Evolutionary conservation across 2,888 invertebrate species (phyloP).

Genomic region (Neocrepidodera transversa): DNA sequence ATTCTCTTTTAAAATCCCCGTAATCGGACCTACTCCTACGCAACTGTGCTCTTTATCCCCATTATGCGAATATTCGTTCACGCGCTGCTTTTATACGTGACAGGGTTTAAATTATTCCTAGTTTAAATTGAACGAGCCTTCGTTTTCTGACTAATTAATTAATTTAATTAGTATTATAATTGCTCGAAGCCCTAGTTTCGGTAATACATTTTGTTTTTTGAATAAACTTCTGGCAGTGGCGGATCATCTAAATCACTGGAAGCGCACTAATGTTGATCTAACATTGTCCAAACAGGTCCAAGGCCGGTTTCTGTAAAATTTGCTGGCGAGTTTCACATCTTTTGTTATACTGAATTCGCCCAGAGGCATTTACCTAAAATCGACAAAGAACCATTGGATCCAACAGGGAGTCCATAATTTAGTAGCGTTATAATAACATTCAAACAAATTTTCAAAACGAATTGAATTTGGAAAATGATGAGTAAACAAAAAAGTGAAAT

Average conservation of each 20-base stretch:
- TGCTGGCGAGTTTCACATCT: too few relatives aligned
- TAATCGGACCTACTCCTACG: conserved; percentile 13
- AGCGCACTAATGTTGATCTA: not conserved
- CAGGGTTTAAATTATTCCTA: conserved; percentile 34
- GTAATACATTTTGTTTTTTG: conserved; percentile 25
- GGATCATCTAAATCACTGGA: not conserved
- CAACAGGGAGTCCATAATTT: too few relatives aligned
- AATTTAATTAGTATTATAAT: conserved; percentile 33
- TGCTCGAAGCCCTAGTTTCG: conserved; percentile 20
- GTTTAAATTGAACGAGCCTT: conserved; percentile 24
- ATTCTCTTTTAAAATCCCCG: too few relatives aligned
- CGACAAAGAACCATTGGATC: too few relatives aligned
- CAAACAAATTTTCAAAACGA: too few relatives aligned
- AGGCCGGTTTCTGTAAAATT: too few relatives aligned
- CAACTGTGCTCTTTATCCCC: conserved; percentile 17
- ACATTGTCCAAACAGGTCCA: not conserved
- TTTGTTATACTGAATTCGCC: too few relatives aligned
- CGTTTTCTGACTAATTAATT: conserved; percentile 30
- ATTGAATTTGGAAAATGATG: too few relatives aligned
- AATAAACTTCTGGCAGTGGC: conserved; percentile 3
- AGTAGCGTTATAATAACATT: too few relatives aligned
- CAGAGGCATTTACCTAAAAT: too few relatives aligned
- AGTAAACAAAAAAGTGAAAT: too few relatives aligned
- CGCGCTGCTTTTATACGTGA: conserved; percentile 31
- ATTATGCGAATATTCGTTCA: conserved; percentile 28